phyloP scores from a whole-genome alignment of 2,888 invertebrate species.

The Plemyria rubiginata region DNA sequence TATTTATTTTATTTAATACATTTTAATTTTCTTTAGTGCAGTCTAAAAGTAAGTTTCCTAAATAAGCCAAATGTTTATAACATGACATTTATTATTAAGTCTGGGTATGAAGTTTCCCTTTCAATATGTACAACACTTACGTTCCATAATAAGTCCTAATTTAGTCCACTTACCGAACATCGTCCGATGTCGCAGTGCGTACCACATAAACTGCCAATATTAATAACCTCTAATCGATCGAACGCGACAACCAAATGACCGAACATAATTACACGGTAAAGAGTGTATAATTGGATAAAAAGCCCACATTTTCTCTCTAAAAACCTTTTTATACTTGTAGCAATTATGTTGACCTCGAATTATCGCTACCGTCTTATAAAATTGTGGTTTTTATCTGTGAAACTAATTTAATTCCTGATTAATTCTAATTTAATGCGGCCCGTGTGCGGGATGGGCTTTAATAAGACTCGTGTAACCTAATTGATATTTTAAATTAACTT shows the following conservation, averaged over 20 bases:
- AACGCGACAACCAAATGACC: conserved; percentile 62
- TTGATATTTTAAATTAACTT: conserved; percentile 22
- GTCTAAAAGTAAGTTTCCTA: too few relatives aligned
- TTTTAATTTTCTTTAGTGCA: too few relatives aligned
- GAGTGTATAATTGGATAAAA: conserved; percentile 55
- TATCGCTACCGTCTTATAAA: conserved; percentile 32
- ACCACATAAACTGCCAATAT: conserved; percentile 35
- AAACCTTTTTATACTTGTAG: conserved; percentile 13
- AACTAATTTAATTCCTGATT: conserved; percentile 32
- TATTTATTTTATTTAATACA: too few relatives aligned
- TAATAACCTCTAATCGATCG: conserved; percentile 38
- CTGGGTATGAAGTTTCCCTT: conserved; percentile 8
- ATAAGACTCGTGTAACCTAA: conserved; percentile 22
- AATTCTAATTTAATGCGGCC: conserved; percentile 28
- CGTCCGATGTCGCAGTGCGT: conserved; percentile 29
- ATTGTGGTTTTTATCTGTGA: conserved; percentile 31
- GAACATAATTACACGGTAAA: conserved; percentile 52
- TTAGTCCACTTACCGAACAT: conserved; percentile 26
- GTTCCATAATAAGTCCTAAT: conserved; percentile 21
- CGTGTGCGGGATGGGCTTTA: conserved; percentile 25
- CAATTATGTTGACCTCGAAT: conserved; percentile 17
- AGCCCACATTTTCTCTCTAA: conserved; percentile 35
- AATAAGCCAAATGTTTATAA: too few relatives aligned
- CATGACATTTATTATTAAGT: too few relatives aligned
- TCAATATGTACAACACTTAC: conserved; percentile 10